Conservation (phyloP, 2,888 invertebrate genomes). For the Eretmocerus hayati region DNA sequence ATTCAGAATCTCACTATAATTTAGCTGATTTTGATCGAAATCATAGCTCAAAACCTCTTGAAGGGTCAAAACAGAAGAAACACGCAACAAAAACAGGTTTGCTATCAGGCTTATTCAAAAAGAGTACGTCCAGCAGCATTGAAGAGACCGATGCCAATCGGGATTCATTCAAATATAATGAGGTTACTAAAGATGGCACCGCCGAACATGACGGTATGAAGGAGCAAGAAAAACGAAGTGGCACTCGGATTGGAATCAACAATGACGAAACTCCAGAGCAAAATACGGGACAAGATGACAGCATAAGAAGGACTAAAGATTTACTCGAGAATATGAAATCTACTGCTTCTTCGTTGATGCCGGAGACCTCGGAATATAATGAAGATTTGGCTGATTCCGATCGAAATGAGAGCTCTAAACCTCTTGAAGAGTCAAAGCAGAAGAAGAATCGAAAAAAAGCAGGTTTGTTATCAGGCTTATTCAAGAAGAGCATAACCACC, state of each 20-base stretch:
- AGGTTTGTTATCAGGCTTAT: slow-evolving; percentile 32
- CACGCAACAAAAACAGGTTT: slow-evolving; percentile 34
- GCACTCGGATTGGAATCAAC: too few relatives aligned
- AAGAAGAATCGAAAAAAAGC: slow-evolving; percentile 33
- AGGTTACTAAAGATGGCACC: slow-evolving; percentile 9
- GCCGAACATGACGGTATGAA: slow-evolving; percentile 12
- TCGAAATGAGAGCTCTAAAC: too few relatives aligned
- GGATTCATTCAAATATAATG: too few relatives aligned
- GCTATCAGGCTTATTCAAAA: slow-evolving; percentile 33
- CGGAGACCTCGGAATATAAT: too few relatives aligned
- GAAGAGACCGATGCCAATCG: slow-evolving; percentile 25
- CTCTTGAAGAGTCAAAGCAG: slow-evolving; percentile 26
- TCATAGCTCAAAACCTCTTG: too few relatives aligned
- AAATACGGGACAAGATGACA: too few relatives aligned
- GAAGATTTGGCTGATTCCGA: too few relatives aligned
- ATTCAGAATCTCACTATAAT: too few relatives aligned
- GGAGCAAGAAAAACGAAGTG: slow-evolving; percentile 14
- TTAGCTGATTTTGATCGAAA: too few relatives aligned
- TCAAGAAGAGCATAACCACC: slow-evolving; percentile 30
- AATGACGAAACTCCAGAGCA: too few relatives aligned
- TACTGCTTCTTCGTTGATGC: background rate
- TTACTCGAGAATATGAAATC: background rate
- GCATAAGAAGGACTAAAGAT: background rate
- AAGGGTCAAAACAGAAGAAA: slow-evolving; percentile 29
- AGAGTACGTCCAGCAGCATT: slow-evolving; percentile 25